Evolutionary conservation across 2,888 invertebrate species (phyloP).

Genomic region (Brachyptera putata): DNA sequence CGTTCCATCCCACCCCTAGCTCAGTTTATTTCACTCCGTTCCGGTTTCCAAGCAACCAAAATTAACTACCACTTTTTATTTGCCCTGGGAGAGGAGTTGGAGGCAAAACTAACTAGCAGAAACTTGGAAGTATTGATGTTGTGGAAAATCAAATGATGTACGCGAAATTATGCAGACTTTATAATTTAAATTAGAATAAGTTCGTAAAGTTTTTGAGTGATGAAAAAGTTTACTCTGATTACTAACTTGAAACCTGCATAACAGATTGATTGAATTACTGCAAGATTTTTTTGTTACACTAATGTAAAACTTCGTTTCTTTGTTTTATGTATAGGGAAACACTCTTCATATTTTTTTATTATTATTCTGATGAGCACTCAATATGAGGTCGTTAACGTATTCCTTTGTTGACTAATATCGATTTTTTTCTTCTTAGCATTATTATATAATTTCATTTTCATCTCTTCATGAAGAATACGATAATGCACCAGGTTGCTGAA

Average conservation of each 20-base stretch:
- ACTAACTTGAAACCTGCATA: too few species aligned
- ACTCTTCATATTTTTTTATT: too few species aligned
- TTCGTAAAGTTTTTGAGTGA: not conserved
- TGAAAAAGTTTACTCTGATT: constrained; percentile 2
- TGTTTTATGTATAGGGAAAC: too few species aligned
- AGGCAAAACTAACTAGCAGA: constrained; percentile 18
- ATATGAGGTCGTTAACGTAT: not conserved
- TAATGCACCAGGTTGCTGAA: too few species aligned
- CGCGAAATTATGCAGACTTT: constrained; percentile 27
- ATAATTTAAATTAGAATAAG: constrained; percentile 22
- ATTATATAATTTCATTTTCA: too few species aligned
- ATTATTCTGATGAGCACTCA: not conserved
- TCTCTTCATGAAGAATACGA: too few species aligned
- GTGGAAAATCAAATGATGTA: constrained; percentile 31
- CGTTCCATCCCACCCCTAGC: constrained; percentile 8
- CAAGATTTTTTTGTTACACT: too few species aligned
- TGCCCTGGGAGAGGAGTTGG: constrained; percentile 15
- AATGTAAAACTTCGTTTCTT: too few species aligned
- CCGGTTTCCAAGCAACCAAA: constrained; percentile 27
- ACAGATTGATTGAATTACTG: too few species aligned
- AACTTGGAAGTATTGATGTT: constrained; percentile 25
- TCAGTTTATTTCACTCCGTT: constrained; percentile 13
- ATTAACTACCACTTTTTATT: constrained; percentile 29
- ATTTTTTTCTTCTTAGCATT: too few species aligned
- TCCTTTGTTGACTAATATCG: too few species aligned